Conservation (phyloP, 2,888 invertebrate species). For the Eristalis intricaria region DNA sequence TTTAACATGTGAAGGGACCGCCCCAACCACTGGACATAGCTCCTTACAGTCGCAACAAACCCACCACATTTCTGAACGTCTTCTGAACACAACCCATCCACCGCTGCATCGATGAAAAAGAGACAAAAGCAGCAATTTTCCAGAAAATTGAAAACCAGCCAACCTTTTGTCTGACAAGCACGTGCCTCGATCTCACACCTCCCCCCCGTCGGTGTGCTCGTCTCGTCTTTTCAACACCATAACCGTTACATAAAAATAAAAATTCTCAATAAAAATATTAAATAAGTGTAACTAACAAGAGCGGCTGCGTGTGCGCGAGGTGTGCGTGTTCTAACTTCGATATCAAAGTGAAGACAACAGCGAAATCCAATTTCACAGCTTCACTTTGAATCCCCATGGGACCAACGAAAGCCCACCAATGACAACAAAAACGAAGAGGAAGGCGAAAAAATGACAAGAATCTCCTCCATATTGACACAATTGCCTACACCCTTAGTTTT, state of each 20-base stretch:
- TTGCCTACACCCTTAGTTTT: conserved; percentile 35
- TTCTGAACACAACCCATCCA: not conserved
- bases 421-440: not conserved
- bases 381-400: conserved; percentile 38
- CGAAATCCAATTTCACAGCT: conserved; percentile 60
- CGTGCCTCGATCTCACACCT: not conserved
- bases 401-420: not conserved
- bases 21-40: no score
- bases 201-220: no score
- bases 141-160: conserved; percentile 11
- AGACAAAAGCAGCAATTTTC: not conserved
- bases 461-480: conserved; percentile 66
- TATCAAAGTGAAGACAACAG: conserved; percentile 59
- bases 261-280: conserved; percentile 55
- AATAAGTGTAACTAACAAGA: conserved; percentile 52
- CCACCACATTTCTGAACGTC: not conserved
- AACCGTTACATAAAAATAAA: conserved; percentile 38
- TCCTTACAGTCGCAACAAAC: no score
- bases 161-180: not conserved
- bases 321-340: conserved; percentile 18
- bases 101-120: not conserved
- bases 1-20: no score
- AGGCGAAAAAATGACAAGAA: conserved; percentile 1
- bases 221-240: not conserved
- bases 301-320: not conserved